phyloP scores from a whole-genome alignment of 2,888 invertebrate species.

The Torymus aiolomorphi region DNA sequence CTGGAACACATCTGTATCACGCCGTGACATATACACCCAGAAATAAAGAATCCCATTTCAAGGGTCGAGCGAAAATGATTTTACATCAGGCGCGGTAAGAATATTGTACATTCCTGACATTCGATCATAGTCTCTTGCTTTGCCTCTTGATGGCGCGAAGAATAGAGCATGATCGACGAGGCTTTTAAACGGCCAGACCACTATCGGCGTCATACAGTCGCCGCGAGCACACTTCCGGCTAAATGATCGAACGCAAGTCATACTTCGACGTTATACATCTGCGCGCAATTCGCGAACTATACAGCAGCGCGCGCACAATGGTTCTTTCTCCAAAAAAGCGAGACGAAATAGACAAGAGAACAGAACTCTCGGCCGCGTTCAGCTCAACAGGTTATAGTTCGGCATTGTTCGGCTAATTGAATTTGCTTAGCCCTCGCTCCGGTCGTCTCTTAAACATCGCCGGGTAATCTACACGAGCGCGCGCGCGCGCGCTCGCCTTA shows the following conservation, averaged over 20 bases:
- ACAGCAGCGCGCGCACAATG: neutral
- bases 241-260: slow-evolving; percentile 46
- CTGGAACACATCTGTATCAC: too few species aligned
- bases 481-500: neutral
- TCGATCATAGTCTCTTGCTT: slow-evolving; percentile 35
- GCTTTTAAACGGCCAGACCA: slow-evolving; percentile 31
- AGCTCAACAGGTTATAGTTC: slow-evolving; percentile 68
- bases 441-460: slow-evolving; percentile 61
- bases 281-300: too few species aligned
- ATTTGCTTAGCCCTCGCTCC: slow-evolving; percentile 65
- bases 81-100: neutral
- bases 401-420: slow-evolving; percentile 68
- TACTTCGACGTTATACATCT: slow-evolving; percentile 31
- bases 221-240: slow-evolving; percentile 10
- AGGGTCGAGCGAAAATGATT: neutral
- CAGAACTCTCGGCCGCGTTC: neutral
- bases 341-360: slow-evolving; percentile 5
- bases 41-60: neutral
- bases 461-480: neutral
- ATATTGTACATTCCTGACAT: slow-evolving; percentile 14
- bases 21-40: too few species aligned
- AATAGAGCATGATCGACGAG: slow-evolving; percentile 46
- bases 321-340: neutral
- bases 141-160: neutral
- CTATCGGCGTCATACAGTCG: neutral